A percentile compares a stretch with the other conserved stretches of the same genome.
phyloP scores from a whole-genome alignment of 1,140 invertebrate species.

The Pseudomyrmex flavicornis region DNA sequence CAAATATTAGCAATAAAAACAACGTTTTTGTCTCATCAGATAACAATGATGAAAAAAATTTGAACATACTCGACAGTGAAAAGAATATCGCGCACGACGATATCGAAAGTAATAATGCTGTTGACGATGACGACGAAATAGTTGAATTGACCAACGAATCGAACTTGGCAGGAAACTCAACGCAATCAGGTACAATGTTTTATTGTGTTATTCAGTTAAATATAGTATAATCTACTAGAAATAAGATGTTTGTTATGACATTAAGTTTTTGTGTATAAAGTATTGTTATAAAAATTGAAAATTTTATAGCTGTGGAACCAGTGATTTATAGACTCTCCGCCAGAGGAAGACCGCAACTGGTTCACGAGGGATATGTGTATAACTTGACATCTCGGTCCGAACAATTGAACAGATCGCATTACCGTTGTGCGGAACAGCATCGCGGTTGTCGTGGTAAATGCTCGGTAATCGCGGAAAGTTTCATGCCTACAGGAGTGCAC shows the following conservation, averaged over 20 bases:
- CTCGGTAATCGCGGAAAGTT: conserved; percentile 77
- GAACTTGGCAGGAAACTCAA: conserved; percentile 29
- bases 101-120: conserved; percentile 6
- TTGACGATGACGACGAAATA: conserved; percentile 1
- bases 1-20: conserved; percentile 8
- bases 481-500: conserved; percentile 77
- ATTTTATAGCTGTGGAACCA: conserved; percentile 68
- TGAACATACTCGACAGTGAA: background rate
- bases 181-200: conserved; percentile 53
- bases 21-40: conserved; percentile 38
- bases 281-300: background rate
- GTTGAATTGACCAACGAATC: background rate
- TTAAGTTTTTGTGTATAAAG: background rate
- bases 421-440: conserved; percentile 77
- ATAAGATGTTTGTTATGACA: conserved; percentile 1
- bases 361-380: conserved; percentile 77
- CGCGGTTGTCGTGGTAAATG: conserved; percentile 79
- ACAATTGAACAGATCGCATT: conserved; percentile 75
- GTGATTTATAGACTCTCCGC: conserved; percentile 77
- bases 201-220: background rate
- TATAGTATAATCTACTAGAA: background rate
- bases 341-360: conserved; percentile 74
- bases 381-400: conserved; percentile 77
- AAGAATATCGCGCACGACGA: background rate
- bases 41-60: conserved; percentile 26